phyloP scores from a whole-genome alignment of 30 jellyfish, hydroid and myxozoan species.

The Chironex yamaguchii region DNA sequence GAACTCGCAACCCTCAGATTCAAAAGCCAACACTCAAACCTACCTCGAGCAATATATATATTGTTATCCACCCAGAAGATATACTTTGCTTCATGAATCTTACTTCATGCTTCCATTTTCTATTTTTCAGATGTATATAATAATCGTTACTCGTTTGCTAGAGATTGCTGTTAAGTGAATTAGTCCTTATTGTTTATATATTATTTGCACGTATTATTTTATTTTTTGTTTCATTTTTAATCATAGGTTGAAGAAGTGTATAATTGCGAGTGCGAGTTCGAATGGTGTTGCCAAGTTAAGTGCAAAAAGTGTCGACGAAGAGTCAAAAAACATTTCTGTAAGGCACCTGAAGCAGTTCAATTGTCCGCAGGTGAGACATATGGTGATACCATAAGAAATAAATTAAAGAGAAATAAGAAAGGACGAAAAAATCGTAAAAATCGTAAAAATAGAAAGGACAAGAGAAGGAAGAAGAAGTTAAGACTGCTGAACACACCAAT shows the following conservation, averaged over 20 bases:
- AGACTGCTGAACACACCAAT: not conserved
- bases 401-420: slow-evolving; percentile 30
- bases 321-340: slow-evolving; percentile 64
- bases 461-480: not conserved
- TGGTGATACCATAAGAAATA: slow-evolving; percentile 16
- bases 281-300: slow-evolving; percentile 89
- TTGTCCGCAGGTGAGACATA: slow-evolving; percentile 15
- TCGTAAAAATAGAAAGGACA: slow-evolving; percentile 56
- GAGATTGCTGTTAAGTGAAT: too few relatives aligned
- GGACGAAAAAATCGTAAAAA: slow-evolving; percentile 56
- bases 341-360: slow-evolving; percentile 60
- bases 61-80: not conserved
- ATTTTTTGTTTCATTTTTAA: not conserved
- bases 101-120: too few relatives aligned
- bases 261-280: slow-evolving; percentile 79
- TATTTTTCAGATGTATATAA: too few relatives aligned
- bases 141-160: too few relatives aligned
- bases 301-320: slow-evolving; percentile 73
- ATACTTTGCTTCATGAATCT: not conserved
- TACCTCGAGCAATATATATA: too few relatives aligned
- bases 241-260: slow-evolving; percentile 66
- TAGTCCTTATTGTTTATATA: too few relatives aligned
- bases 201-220: too few relatives aligned
- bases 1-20: too few relatives aligned
- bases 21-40: too few relatives aligned